A percentile compares a stretch with the other conserved stretches of the same genome.
These are phyloP conservation scores for Sternotherus odoratus DNA, from an alignment of 2,797 vertebrate genomes.

Conservation along the genomic window DNA sequence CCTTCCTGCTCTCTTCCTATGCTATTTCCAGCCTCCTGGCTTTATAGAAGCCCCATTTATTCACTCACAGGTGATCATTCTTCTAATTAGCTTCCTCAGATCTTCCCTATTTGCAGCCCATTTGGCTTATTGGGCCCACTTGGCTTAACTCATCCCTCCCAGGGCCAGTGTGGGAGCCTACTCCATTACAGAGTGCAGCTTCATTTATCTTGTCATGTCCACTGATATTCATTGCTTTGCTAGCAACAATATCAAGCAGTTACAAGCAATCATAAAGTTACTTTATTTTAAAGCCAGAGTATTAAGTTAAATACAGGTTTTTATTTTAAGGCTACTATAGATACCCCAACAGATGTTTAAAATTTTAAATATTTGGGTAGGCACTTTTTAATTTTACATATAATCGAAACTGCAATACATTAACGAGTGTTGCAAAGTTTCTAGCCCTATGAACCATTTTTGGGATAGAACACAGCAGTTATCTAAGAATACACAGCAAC, in stretches of 20 bases:
- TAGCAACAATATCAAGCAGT: background rate
- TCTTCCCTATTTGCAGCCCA: background rate
- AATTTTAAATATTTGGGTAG: background rate
- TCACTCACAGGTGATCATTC: background rate
- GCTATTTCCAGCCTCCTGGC: background rate
- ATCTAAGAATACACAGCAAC: background rate
- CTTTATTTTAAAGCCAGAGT: background rate
- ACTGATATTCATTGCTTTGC: background rate
- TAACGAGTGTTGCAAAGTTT: background rate
- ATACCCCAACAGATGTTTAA: too few relatives aligned
- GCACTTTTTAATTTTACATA: fast-evolving
- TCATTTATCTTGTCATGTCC: background rate
- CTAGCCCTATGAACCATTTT: fast-evolving
- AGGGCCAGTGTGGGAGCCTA: background rate
- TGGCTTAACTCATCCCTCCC: background rate
- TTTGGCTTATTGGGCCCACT: background rate
- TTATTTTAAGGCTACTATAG: too few relatives aligned
- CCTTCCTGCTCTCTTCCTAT: background rate
- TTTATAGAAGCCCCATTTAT: background rate
- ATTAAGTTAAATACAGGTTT: background rate
- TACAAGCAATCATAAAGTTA: background rate
- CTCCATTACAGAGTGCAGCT: background rate
- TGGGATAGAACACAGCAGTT: background rate
- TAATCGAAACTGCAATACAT: background rate
- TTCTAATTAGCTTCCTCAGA: background rate